A percentile compares a stretch with the other conserved stretches of the same genome.
phyloP scores from a whole-genome alignment of 2,888 invertebrate genomes.

The Amblyteles armatorius region DNA sequence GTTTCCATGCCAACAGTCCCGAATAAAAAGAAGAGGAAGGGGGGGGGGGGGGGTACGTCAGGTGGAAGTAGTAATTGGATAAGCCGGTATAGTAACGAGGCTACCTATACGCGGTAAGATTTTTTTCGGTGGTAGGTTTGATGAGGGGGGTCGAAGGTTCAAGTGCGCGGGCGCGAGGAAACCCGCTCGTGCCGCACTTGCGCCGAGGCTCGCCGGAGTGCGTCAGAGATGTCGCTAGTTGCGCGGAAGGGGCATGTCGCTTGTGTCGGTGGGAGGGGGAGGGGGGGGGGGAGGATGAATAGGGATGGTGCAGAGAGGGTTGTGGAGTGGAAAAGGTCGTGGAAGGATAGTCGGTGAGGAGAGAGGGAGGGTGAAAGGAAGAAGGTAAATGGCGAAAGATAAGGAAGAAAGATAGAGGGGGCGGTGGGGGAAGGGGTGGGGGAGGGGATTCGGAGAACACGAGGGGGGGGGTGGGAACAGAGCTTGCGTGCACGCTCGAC shows the following conservation, averaged over 20 bases:
- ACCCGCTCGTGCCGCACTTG: constrained; percentile 50
- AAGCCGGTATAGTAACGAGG: constrained; percentile 51
- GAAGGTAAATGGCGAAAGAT: constrained; percentile 62
- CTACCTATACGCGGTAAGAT: constrained; percentile 37
- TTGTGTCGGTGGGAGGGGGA: not conserved
- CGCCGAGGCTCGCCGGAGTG: constrained; percentile 56
- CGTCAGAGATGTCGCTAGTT: constrained; percentile 65
- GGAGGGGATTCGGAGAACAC: constrained; percentile 8
- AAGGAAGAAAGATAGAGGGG: constrained; percentile 39
- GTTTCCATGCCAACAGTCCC: constrained; percentile 19
- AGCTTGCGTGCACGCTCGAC: constrained; percentile 67
- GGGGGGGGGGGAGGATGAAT: constrained; percentile 19
- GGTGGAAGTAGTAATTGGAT: constrained; percentile 68
- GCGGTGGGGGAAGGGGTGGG: constrained; percentile 46
- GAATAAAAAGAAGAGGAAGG: constrained; percentile 22
- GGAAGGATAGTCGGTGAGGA: constrained; percentile 10
- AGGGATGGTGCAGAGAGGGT: constrained; percentile 30
- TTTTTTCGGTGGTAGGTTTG: constrained; percentile 37
- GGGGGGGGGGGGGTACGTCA: constrained; percentile 41
- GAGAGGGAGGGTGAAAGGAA: constrained; percentile 31
- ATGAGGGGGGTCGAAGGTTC: constrained; percentile 65
- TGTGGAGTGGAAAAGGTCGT: constrained; percentile 40
- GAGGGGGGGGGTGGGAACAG: constrained; percentile 34
- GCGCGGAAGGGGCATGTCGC: constrained; percentile 39
- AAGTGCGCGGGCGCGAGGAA: constrained; percentile 65